Base-by-base conservation (phyloP, 1,140 invertebrate species). In the Pararge aegeria region DNA sequence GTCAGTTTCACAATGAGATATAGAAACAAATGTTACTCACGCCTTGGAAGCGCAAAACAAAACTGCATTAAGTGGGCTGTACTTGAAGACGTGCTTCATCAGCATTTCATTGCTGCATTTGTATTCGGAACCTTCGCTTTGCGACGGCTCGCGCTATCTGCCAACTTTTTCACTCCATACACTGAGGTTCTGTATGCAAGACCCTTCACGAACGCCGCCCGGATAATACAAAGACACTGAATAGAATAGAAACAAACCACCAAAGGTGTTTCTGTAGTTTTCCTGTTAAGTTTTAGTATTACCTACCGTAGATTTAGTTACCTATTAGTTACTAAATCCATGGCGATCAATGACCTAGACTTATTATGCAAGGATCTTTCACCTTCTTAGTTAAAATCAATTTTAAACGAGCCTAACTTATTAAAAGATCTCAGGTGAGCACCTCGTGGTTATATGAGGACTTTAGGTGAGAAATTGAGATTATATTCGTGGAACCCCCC, bases 21-120 rank as follows among this genome's bases (percentile, higher is more conserved):
- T 4, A 24, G 24, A 24, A 7, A 24, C 24, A 24, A 24, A 24
- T 24, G 7, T 7, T 4, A 24, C 24, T 2, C 7, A 10, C n/a
- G 19, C 40, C 40, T 44, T 19, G n/a, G 42, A 21, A 20, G 0
- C 20, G 10, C 42, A 20, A 46, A 46, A 46, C 18, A 46, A 19
- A 46, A 46, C 19, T 20, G 42, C 19, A 46, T 46, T 19, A 46
- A 46, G 42, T 46, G 42, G 42, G 42, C 42, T 46, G 42, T 19
- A n/a, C 42, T 46, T 46, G 18, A 46, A 46, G 42, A 46, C 42
- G 42, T 46, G 42, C 42, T 46, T 46, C 42, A 20, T 46, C 42
- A 46, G 42, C 18, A 46, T 46, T 46, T 46, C 42, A 46, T 46
- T 19, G 18, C 42, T 46, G 42, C 18, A 46, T 46, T 46, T 19